A percentile compares a stretch with the other conserved stretches of the same genome.
phyloP scores from a whole-genome alignment of 2,888 invertebrate species.

The Ochlodes sylvanus region DNA sequence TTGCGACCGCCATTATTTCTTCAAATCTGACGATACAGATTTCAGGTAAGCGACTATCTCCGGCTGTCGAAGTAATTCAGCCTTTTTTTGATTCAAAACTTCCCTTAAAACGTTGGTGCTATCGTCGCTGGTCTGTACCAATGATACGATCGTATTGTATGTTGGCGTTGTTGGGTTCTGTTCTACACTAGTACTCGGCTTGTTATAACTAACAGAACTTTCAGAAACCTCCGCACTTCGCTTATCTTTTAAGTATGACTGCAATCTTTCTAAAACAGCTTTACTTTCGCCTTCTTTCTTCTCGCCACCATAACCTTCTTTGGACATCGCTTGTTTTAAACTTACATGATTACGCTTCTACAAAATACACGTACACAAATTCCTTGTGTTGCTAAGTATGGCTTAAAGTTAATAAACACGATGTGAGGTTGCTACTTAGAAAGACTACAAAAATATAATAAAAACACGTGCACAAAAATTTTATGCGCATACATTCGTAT shows the following conservation, averaged over 20 bases:
- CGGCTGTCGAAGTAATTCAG: slow-evolving; percentile 76
- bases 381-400: not conserved
- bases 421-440: not conserved
- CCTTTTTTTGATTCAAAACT: slow-evolving; percentile 78
- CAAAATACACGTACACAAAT: not conserved
- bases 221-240: slow-evolving; percentile 67
- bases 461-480: slow-evolving; percentile 57
- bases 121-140: slow-evolving; percentile 57
- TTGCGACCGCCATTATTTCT: slow-evolving; percentile 76
- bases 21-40: slow-evolving; percentile 70
- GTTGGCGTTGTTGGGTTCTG: slow-evolving; percentile 51
- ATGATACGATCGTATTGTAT: not conserved
- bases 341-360: slow-evolving; percentile 50
- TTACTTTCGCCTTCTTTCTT: slow-evolving; percentile 80
- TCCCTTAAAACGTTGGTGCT: slow-evolving; percentile 74
- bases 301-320: slow-evolving; percentile 80
- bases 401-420: not conserved
- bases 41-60: slow-evolving; percentile 76
- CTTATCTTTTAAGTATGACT: slow-evolving; percentile 79
- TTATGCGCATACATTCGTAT: not conserved
- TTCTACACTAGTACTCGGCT: slow-evolving; percentile 75
- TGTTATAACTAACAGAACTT: slow-evolving; percentile 59
- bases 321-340: slow-evolving; percentile 68
- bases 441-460: not conserved
- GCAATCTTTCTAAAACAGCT: slow-evolving; percentile 78